These are phyloP conservation scores for Zosterops hypoxanthus DNA, from an alignment of 2,113 vertebrate genomes.

Conservation along the genomic window DNA sequence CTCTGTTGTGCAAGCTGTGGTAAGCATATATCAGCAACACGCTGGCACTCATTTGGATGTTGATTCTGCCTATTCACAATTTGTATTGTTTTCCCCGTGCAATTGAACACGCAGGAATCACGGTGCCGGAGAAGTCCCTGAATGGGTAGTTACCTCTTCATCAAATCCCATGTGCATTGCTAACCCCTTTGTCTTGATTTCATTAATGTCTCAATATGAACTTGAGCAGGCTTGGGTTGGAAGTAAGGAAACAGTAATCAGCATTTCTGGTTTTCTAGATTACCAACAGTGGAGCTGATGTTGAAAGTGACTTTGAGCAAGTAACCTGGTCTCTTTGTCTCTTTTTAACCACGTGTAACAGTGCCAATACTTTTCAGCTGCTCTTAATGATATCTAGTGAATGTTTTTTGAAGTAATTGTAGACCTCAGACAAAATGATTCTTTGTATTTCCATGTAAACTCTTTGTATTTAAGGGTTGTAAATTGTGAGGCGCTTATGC, in stretches of 20 bases:
- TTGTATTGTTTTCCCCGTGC: neutral
- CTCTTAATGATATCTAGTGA: neutral
- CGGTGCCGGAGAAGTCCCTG: neutral
- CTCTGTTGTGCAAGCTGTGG: slow-evolving; percentile 12
- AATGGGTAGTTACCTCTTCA: neutral
- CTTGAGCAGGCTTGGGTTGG: neutral
- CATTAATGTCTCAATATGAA: neutral
- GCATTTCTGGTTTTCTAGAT: slow-evolving; percentile 6
- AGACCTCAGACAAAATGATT: neutral
- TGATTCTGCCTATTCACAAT: neutral
- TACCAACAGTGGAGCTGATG: neutral
- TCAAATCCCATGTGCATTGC: neutral
- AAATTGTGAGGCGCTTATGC: neutral
- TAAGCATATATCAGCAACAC: slow-evolving; percentile 2
- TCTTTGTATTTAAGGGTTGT: neutral
- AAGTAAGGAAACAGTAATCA: neutral
- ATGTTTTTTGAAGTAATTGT: neutral
- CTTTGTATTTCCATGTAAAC: neutral
- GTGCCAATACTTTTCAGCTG: neutral
- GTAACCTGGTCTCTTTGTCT: neutral
- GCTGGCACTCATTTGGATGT: neutral
- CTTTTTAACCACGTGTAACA: neutral
- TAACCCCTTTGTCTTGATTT: neutral
- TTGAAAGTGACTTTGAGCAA: neutral
- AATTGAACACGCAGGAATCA: neutral